A percentile compares a stretch with the other conserved stretches of the same genome.
These are phyloP conservation scores for Regulus satrapa DNA, from an alignment of 2,113 vertebrate species.

Conservation along the genomic window DNA sequence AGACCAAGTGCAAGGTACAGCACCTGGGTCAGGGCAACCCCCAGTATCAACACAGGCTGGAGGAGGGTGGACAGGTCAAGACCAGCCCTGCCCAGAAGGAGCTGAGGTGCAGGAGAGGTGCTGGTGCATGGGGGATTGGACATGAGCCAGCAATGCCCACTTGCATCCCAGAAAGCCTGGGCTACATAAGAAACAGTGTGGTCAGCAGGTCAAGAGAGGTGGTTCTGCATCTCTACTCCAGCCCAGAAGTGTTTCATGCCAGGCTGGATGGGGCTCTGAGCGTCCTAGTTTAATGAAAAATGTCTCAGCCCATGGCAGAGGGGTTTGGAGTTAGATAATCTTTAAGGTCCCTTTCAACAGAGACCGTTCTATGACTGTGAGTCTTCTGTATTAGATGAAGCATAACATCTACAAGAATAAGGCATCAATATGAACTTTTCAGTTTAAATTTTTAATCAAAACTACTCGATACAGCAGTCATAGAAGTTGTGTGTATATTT, in stretches of 20 bases:
- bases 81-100: background rate
- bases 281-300: background rate
- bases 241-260: background rate
- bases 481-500: background rate
- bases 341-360: background rate
- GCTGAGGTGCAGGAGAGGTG: background rate
- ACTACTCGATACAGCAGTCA: background rate
- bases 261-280: background rate
- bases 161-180: background rate
- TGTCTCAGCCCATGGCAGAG: background rate
- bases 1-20: background rate
- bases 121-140: background rate
- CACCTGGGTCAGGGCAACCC: background rate
- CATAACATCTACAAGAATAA: background rate
- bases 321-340: background rate
- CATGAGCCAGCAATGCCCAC: background rate
- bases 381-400: background rate
- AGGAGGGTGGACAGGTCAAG: background rate
- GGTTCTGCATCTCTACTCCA: background rate
- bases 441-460: background rate
- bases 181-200: background rate
- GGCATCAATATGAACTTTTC: background rate
- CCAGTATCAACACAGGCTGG: background rate
- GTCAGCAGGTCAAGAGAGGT: background rate
- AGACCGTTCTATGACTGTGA: background rate